Conservation (phyloP, 2,797 vertebrate species). For the Falco concolor region DNA sequence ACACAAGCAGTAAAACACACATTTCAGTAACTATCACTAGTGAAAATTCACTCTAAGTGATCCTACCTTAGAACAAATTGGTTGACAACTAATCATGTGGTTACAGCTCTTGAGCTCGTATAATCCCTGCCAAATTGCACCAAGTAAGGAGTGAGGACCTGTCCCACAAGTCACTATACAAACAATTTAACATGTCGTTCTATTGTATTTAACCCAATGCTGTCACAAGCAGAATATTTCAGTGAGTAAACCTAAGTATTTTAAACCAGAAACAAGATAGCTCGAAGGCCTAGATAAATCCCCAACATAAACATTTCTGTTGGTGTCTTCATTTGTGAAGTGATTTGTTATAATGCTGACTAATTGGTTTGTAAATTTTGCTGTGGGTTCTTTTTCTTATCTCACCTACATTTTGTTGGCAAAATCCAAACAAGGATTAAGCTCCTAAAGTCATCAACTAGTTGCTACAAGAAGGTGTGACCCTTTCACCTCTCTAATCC, state of each 20-base stretch:
- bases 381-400: not conserved
- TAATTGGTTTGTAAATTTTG: not conserved
- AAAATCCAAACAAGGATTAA: constrained; percentile 7
- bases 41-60: not conserved
- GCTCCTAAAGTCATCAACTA: not conserved
- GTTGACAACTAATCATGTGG: constrained; percentile 2
- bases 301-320: not conserved
- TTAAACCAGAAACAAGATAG: constrained; percentile 17
- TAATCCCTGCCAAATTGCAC: constrained; percentile 18
- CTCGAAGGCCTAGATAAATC: not conserved
- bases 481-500: not conserved
- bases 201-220: not conserved
- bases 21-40: not conserved
- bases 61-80: not conserved
- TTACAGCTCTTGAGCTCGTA: not conserved
- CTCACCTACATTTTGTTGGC: not conserved
- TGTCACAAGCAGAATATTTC: not conserved
- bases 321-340: not conserved
- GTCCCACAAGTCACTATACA: not conserved
- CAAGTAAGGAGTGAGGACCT: not conserved
- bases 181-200: not conserved
- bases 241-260: not conserved
- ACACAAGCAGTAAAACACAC: not conserved
- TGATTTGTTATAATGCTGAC: not conserved
- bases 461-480: not conserved